These are phyloP conservation scores for Branchinecta lindahli DNA, from an alignment of 1,140 invertebrate genomes.

Conservation along the genomic window DNA sequence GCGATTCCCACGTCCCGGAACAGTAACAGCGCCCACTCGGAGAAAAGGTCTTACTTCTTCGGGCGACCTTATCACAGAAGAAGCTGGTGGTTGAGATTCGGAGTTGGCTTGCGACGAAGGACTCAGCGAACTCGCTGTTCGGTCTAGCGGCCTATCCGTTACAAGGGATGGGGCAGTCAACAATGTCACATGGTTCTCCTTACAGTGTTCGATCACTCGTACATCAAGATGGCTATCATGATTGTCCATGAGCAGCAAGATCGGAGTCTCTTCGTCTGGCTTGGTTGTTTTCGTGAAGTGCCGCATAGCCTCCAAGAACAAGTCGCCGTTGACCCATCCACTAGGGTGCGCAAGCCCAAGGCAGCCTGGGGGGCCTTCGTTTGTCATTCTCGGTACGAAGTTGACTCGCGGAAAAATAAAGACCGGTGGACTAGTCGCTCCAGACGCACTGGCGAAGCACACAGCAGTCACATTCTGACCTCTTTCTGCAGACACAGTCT, in stretches of 20 bases:
- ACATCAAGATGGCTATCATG: constrained; percentile 24
- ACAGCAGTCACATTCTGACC: constrained; percentile 30
- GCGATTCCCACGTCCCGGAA: neutral
- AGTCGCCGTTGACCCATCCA: constrained; percentile 27
- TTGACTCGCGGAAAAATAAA: constrained; percentile 33
- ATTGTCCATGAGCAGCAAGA: constrained; percentile 23
- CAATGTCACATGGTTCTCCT: constrained; percentile 43
- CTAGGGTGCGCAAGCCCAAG: constrained; percentile 17
- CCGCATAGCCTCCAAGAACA: constrained; percentile 23
- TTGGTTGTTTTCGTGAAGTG: constrained; percentile 30
- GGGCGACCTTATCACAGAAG: neutral
- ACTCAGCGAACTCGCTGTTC: neutral
- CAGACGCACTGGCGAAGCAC: constrained; percentile 28
- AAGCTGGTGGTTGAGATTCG: constrained; percentile 3
- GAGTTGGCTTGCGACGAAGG: constrained; percentile 7
- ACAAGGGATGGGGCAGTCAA: constrained; percentile 24
- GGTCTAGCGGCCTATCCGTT: constrained; percentile 19
- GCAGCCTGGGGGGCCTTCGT: constrained; percentile 30
- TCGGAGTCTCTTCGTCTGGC: constrained; percentile 23
- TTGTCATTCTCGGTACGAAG: constrained; percentile 32
- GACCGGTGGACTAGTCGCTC: constrained; percentile 29
- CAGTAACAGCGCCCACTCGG: neutral
- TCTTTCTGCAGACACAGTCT: constrained; percentile 31
- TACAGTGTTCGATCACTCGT: constrained; percentile 20
- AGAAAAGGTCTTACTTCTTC: constrained; percentile 5